Evolutionary conservation across 2,113 vertebrate genomes (phyloP), one percentile per base, ranked within the genome.

Genomic region (Geothlypis trichas): DNA sequence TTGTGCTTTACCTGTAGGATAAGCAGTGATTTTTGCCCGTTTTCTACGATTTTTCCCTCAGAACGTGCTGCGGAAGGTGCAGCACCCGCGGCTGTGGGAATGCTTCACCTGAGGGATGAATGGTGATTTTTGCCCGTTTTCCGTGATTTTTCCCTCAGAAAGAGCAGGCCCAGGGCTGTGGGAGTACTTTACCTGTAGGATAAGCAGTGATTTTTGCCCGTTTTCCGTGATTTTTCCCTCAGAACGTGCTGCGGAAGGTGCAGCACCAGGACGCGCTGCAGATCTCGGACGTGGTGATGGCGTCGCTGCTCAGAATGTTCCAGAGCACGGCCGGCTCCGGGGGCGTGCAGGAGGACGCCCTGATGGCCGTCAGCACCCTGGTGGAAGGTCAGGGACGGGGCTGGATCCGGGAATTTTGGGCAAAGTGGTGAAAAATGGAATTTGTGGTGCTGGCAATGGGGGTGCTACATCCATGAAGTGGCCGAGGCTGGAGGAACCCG

Each of bases 281-380:
- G 98, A 99, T 99, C 96, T 99, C 99, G 0, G 99, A 99, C 20
- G 99, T 99, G 92, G 99, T 99, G 74, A 99, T 99, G 99, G 99
- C 99, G 6, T 99, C 99, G 19, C 98, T 99, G 90, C 98, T 99
- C 68, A 96, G 99, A 63, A 99, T 99, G 99, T 99, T 99, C 90
- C 99, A 99, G 97, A 99, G 99, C 98, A 99, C 99, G 0, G 99
- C 99, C 0, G 99, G 99, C 15, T 99, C 99, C 0, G 99, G 99
- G 0, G 99, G 98, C 0, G 99, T 99, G 20, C 99, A 99, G 96
- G 99, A 99, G 94, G 99, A 99, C 6, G 99, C 99, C 7, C 97
- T 99, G 42, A 99, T 99, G 99, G 99, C 99, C 4, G 99, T 99
- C 89, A 99, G 99, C 97, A 99, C 99, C 13, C 97, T 99, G 88